Base-by-base conservation (phyloP, 1,140 invertebrate genomes). In the Zaprionus camerounensis region DNA sequence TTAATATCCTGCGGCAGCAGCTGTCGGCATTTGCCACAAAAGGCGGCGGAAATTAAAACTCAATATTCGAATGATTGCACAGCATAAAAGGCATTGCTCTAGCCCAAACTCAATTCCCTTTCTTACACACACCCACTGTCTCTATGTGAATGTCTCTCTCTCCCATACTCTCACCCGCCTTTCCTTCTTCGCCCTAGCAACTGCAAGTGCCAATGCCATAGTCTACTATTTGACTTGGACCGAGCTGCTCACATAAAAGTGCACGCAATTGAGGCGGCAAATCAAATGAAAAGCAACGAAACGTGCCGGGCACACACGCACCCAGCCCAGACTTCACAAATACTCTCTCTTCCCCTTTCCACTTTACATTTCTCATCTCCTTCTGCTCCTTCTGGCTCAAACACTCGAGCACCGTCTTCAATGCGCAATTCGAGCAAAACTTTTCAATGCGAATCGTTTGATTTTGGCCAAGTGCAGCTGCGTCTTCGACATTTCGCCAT, bases 251-350 rank as follows among this genome's bases (percentile, higher is more conserved):
- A 79, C 78, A 88, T 75, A 84, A 87, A 87, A 88, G 84, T 90
- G 85, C 46, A 51, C 78, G 84, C 84, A 88, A 88, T 90, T 88
- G 84, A 88, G 81, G 81, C 85, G 81, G 84, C 84, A 88, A 88
- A 88, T 88, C 84, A 88, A 88, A 88, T 88, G 81, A 90, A 88
- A 88, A 79, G 81, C 84, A 83, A 84, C 78, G 78, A 80, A 88
- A 84, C 84, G 84, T 88, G 83, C 67, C 74, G 31, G 13, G n/a
- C 66, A 69, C 79, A 64, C 71, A 51, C 71, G 71, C 72, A 78
- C 51, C 62, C 44, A 69, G 26, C 20, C 20, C 36, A 65, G 34
- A 41, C 49, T 55, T 3, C 12, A 22, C 22, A 22, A 62, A 71
- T 56, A 41, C 61, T 17, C 57, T 22, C 46, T 41, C 20, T 41